phyloP scores from a whole-genome alignment of 2,888 invertebrate genomes.

The Aelia acuminata region DNA sequence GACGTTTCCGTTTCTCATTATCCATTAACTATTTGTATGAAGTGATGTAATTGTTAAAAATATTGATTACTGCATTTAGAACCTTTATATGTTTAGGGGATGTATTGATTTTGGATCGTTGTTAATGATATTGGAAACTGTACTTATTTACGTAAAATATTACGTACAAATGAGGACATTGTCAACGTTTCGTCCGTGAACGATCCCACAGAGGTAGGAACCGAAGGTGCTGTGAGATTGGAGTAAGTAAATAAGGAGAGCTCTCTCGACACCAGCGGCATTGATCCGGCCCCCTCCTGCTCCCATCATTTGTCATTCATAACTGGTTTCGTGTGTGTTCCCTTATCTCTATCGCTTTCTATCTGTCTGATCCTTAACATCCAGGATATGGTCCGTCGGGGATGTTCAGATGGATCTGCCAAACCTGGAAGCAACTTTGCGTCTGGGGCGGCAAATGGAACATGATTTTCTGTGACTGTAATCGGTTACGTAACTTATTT shows the following conservation, averaged over 20 bases:
- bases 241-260: conserved; percentile 45
- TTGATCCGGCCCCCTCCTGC: conserved; percentile 64
- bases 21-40: too few relatives aligned
- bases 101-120: too few relatives aligned
- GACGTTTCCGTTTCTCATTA: too few relatives aligned
- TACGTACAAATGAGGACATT: neutral
- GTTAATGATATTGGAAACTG: too few relatives aligned
- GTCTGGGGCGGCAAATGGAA: neutral
- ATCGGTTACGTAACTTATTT: neutral
- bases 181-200: neutral
- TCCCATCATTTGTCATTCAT: conserved; percentile 41
- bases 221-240: conserved; percentile 22
- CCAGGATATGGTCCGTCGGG: neutral
- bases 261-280: conserved; percentile 49
- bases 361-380: conserved; percentile 4
- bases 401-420: neutral
- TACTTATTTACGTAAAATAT: too few relatives aligned
- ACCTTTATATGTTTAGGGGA: too few relatives aligned
- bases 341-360: conserved; percentile 29
- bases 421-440: neutral
- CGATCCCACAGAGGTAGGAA: neutral
- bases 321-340: conserved; percentile 41
- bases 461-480: neutral
- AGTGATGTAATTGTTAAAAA: too few relatives aligned
- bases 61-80: too few relatives aligned